phyloP scores from a whole-genome alignment of 1,140 invertebrate genomes.

The Diabrotica virgifera region DNA sequence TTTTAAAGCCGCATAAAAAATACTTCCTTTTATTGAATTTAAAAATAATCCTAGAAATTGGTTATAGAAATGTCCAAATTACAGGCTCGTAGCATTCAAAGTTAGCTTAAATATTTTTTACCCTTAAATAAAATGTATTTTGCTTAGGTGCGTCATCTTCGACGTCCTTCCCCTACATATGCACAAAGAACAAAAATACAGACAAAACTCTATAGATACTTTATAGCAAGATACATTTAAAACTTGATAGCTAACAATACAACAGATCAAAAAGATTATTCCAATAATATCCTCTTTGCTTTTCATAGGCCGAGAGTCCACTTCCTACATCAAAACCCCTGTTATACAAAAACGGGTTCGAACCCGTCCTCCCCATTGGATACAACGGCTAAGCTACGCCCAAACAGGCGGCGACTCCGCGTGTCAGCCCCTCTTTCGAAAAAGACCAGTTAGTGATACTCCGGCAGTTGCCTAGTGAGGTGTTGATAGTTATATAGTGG shows the following conservation, averaged over 20 bases:
- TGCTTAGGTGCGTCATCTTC: no score
- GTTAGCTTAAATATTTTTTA: no score
- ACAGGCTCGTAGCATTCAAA: no score
- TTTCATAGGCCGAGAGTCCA: background rate
- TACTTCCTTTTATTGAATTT: no score
- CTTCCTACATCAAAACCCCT: slow-evolving; percentile 6
- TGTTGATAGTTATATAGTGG: background rate
- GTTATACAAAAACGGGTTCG: slow-evolving; percentile 24
- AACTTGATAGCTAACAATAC: background rate
- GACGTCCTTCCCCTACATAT: no score
- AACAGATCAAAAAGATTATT: slow-evolving; percentile 1
- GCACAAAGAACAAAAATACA: no score
- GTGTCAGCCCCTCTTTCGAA: background rate
- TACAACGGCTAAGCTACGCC: slow-evolving; percentile 19
- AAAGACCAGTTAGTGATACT: background rate
- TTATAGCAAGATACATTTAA: background rate
- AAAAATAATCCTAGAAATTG: no score
- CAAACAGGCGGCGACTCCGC: background rate
- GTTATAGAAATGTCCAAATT: no score
- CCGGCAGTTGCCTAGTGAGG: background rate
- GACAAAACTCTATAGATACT: no score
- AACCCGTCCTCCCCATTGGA: slow-evolving; percentile 11
- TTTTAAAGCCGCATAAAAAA: no score
- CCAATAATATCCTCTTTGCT: background rate
- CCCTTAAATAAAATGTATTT: no score